A percentile compares a stretch with the other conserved stretches of the same genome.
These are phyloP conservation scores for Cnemophilus loriae DNA, from an alignment of 2,113 vertebrate genomes.

Conservation along the genomic window DNA sequence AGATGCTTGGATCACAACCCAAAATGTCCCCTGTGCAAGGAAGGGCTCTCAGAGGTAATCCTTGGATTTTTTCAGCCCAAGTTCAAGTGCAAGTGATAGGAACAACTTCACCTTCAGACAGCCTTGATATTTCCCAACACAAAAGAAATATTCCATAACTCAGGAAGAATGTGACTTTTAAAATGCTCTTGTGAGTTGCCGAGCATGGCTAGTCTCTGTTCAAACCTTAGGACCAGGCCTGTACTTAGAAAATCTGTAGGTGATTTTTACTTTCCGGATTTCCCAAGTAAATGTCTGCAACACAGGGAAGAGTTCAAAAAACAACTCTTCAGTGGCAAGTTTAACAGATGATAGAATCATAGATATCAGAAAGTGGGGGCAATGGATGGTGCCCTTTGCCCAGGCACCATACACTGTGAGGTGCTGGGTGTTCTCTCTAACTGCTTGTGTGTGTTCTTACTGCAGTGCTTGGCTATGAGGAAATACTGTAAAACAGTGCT, in stretches of 20 bases:
- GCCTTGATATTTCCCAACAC: neutral
- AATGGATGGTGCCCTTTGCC: neutral
- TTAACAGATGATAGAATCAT: neutral
- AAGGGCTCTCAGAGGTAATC: constrained; percentile 84
- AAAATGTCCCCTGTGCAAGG: constrained; percentile 91
- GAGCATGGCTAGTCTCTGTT: neutral
- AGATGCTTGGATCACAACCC: constrained; percentile 91
- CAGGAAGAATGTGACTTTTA: neutral
- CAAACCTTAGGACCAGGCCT: neutral
- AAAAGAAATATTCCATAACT: neutral
- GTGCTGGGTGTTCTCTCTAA: neutral
- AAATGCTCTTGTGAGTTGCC: neutral
- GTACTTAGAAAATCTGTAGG: neutral
- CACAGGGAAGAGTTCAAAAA: neutral
- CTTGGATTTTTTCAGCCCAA: neutral
- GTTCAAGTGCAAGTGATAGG: neutral
- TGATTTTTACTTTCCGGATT: neutral
- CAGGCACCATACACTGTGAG: neutral
- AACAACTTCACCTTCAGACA: neutral
- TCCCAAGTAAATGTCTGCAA: neutral
- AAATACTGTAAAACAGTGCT: constrained; percentile 84
- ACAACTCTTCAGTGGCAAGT: neutral
- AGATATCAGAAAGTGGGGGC: neutral
- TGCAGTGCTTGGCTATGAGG: constrained; percentile 84
- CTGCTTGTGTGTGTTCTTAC: neutral